Percentiles rank a stretch among this genome's conserved stretches.
phyloP scores from a whole-genome alignment of 2,113 vertebrate species.

The Amphiprion percula region DNA sequence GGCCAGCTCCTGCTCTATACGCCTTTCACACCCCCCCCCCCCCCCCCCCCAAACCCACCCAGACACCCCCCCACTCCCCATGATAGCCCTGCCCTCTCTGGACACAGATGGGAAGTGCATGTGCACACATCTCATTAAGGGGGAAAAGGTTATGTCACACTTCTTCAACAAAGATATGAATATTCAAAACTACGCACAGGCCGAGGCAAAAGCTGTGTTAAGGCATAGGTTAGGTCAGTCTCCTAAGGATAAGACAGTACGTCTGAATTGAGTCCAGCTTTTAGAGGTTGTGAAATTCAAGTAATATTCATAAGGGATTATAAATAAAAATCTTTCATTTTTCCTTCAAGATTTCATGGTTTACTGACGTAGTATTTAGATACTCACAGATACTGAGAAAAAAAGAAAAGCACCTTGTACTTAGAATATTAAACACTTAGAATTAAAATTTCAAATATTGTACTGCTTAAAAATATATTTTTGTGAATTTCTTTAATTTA shows the following conservation, averaged over 20 bases:
- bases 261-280: conserved; percentile 40
- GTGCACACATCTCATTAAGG: conserved; percentile 81
- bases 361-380: neutral
- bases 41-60: conserved; percentile 72
- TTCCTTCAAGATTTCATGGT: neutral
- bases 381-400: neutral
- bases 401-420: neutral
- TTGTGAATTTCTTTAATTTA: neutral
- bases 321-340: neutral
- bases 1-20: conserved; percentile 80
- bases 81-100: conserved; percentile 76
- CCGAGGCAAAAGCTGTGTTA: conserved; percentile 48
- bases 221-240: conserved; percentile 55
- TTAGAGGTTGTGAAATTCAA: conserved; percentile 19
- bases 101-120: conserved; percentile 84
- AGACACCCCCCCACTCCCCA: conserved; percentile 69
- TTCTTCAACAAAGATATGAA: conserved; percentile 81
- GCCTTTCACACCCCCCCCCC: conserved; percentile 71
- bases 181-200: conserved; percentile 74
- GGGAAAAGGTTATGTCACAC: conserved; percentile 83
- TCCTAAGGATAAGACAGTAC: conserved; percentile 30
- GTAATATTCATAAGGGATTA: neutral
- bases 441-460: conserved; percentile 15
- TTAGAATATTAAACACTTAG: neutral
- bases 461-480: conserved; percentile 9